These are phyloP conservation scores for Scyliorhinus canicula DNA, from an alignment of 2,797 vertebrate species.

Conservation along the genomic window DNA sequence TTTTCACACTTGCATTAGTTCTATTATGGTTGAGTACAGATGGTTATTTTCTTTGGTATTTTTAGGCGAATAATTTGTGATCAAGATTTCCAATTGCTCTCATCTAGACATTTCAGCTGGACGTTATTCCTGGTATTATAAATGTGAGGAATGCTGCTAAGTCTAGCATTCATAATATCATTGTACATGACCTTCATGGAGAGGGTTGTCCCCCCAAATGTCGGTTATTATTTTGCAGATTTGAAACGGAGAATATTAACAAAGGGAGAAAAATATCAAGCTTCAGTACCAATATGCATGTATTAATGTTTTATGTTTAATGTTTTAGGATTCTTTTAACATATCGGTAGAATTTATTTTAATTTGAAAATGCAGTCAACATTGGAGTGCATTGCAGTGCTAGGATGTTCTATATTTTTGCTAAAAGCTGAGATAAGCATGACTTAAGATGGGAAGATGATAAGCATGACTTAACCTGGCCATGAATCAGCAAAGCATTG, in stretches of 20 bases:
- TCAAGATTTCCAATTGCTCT: neutral
- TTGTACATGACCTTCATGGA: neutral
- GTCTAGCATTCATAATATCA: neutral
- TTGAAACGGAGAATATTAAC: neutral
- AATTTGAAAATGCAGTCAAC: neutral
- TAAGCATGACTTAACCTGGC: neutral
- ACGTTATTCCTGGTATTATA: neutral
- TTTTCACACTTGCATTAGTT: neutral
- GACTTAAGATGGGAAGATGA: neutral
- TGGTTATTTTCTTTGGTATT: neutral
- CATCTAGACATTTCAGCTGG: neutral
- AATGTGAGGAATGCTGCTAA: neutral
- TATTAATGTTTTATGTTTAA: too few relatives aligned
- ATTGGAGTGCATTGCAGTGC: neutral
- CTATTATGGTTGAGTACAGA: neutral
- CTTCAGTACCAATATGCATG: neutral
- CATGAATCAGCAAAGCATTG: neutral
- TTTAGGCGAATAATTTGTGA: neutral
- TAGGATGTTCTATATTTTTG: neutral
- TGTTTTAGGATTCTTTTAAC: neutral
- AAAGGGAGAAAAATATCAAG: neutral
- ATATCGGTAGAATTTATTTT: neutral
- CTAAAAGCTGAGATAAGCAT: neutral
- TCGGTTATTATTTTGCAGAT: neutral
- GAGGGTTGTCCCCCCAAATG: neutral